Base-by-base conservation (phyloP, 2,113 vertebrate species). In the Aramus guarauna region DNA sequence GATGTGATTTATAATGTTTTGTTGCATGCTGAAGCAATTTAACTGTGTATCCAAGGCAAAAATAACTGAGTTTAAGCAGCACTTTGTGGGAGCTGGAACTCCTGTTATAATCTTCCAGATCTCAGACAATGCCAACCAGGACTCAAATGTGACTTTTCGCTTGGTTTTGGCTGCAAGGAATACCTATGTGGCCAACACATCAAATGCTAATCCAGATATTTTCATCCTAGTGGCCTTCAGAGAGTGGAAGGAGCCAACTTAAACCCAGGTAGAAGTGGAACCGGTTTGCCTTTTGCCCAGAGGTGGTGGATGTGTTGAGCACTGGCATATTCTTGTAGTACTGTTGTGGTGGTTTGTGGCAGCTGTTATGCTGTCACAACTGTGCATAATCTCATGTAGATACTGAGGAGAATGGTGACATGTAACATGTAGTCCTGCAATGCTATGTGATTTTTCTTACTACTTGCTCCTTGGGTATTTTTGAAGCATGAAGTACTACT, bases 151-250 rank as follows among this genome's bases (percentile, higher is more conserved):
- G 29, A 39, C 16, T 53, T 71, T 56, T 67, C 23, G 34, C 15
- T 36, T 36, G 27, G 22, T 12, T 63, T 66, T 4, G 14, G 27
- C 23, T 77, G 26, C 23, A 32, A 67, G 60, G 36, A 56, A 43
- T 36, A 21, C 24, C 22, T 43, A 1, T 3, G 5, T 59, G 58
- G 52, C 10, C 18, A 20, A 32, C 5, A 4, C 0, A 9, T 9
- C 11, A 22, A 30, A 30, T 16, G 12, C 36, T 60, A 7, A 66
- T 50, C 50, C 36, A 53, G 58, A 41, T 3, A 7, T 12, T 39
- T 77, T 15, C 30, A 15, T 53, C 7, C 14, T 36, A 15, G 19
- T 43, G 39, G 21, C 22, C n/a, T 39, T 24, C 64, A 64, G n/a
- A 24, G 27, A 32, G 47, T 12, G 20, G n/a, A 93, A 77, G 37